phyloP scores from a whole-genome alignment of 1,140 invertebrate genomes.

The Calycopis cecrops region DNA sequence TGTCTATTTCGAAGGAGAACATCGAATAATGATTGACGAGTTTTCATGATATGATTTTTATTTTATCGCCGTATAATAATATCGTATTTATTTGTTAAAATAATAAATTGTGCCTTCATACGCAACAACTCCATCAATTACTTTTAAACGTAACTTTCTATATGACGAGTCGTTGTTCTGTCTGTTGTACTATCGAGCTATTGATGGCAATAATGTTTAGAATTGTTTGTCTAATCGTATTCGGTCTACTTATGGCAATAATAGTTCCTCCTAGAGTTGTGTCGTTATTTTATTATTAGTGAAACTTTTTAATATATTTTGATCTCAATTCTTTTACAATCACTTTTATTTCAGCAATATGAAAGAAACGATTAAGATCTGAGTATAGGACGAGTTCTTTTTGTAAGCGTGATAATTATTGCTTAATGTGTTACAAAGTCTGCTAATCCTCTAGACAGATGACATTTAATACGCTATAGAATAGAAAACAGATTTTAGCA shows the following conservation, averaged over 20 bases:
- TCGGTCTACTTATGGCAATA: constrained; percentile 15
- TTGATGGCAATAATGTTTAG: neutral
- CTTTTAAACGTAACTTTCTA: constrained; percentile 13
- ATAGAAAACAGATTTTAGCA: too few species aligned
- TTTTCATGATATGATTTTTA: neutral
- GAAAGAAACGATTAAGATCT: constrained; percentile 10
- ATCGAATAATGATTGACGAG: neutral
- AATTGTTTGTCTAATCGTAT: constrained; percentile 10
- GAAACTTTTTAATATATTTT: constrained; percentile 10
- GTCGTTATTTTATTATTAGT: constrained; percentile 9
- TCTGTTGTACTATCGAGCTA: neutral
- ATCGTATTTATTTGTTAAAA: neutral
- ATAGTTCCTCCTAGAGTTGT: constrained; percentile 15
- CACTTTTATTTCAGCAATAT: neutral
- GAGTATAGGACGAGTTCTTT: too few species aligned
- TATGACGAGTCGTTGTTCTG: neutral
- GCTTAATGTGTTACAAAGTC: too few species aligned
- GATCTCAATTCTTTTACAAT: constrained; percentile 15
- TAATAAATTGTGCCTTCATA: constrained; percentile 16
- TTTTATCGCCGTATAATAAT: neutral
- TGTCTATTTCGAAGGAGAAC: neutral
- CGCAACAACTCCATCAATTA: constrained; percentile 12
- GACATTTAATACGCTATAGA: too few species aligned
- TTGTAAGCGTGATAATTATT: too few species aligned
- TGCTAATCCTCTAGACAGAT: too few species aligned